phyloP scores from a whole-genome alignment of 2,113 vertebrate species.

The Solea senegalensis region DNA sequence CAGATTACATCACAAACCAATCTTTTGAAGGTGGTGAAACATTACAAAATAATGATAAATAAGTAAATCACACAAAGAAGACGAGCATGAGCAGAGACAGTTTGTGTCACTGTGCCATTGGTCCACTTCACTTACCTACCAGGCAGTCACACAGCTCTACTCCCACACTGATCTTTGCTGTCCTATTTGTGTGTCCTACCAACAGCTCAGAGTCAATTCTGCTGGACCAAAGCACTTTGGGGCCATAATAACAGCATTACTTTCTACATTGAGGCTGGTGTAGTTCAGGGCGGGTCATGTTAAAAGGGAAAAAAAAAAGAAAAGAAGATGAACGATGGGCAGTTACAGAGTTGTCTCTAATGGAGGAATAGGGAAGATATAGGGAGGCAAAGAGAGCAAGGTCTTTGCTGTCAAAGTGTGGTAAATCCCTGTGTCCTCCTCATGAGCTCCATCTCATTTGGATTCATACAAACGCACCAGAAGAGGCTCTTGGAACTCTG shows the following conservation, averaged over 20 bases:
- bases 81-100: conserved; percentile 33
- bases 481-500: conserved; percentile 41
- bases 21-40: too few relatives aligned
- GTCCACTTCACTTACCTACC: conserved; percentile 42
- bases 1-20: too few relatives aligned
- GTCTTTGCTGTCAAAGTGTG: conserved; percentile 9
- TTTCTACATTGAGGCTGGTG: conserved; percentile 14
- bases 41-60: too few relatives aligned
- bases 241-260: conserved; percentile 4
- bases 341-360: neutral
- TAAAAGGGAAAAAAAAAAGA: neutral
- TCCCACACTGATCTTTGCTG: conserved; percentile 10
- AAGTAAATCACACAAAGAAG: conserved; percentile 1
- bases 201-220: conserved; percentile 1
- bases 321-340: neutral
- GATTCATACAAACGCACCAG: conserved; percentile 12
- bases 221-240: neutral
- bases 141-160: neutral
- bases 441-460: conserved; percentile 42
- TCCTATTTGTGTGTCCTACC: conserved; percentile 12
- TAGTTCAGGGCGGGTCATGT: neutral
- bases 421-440: conserved; percentile 16
- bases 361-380: neutral
- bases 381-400: conserved; percentile 7
- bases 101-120: conserved; percentile 11